Base-by-base conservation (phyloP, 2,113 vertebrate species). In the Rhinogobius similis region DNA sequence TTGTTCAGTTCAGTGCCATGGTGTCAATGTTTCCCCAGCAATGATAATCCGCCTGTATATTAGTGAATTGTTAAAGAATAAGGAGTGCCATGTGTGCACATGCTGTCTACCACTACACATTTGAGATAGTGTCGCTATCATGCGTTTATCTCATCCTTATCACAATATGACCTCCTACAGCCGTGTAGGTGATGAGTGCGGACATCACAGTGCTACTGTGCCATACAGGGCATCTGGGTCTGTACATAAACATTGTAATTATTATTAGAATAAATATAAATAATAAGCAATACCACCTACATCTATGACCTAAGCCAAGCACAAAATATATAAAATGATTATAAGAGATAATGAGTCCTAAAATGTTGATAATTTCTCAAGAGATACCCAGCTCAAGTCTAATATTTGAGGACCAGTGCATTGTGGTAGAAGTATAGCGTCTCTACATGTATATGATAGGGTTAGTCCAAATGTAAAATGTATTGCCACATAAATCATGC, bases 61-160 rank as follows among this genome's bases (percentile, higher is more conserved):
- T 14, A 75, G 50, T 41, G 61, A 80, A 58, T 62, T 73, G 70
- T 86, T 73, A 66, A 67, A 55, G 53, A 79, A 73, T 43, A 61
- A 65, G 75, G 53, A 65, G 65, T 65, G 73, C 44, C 56, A 78
- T 78, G 61, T 72, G 78, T 59, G 73, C 36, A 38, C 55, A 75
- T 46, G 74, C 59, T n/a, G 5, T 32, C 80, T 91, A 87, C 73
- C 80, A 68, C 69, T 68, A 74, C 63, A 85, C 84, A 91, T 92
- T 86, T 82, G 78, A 88, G 86, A 89, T 88, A 83, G 67, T 81
- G 67, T 72, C 63, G 84, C 90, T 92, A 92, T 93, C 89, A 32
- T 76, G 73, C 58, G 64, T 77, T 89, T 79, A 91, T 89, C 84
- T 62, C 75, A 75, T 61, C 77, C 85, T 89, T 89, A 87, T 91